These are phyloP conservation scores for Vultur gryphus DNA, from an alignment of 2,797 vertebrate genomes.

Conservation along the genomic window DNA sequence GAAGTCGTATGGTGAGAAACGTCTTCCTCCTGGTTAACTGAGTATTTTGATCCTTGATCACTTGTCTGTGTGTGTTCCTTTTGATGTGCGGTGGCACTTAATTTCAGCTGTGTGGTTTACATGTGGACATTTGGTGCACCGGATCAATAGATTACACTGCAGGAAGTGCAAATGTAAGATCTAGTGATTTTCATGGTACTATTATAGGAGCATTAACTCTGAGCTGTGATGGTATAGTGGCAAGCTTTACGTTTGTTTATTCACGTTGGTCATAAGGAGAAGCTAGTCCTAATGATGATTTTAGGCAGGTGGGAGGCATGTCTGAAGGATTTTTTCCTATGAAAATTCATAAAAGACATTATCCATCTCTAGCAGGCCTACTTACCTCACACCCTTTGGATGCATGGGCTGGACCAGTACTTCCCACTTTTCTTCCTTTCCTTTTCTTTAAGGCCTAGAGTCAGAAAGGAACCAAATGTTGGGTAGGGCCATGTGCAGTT, in stretches of 20 bases:
- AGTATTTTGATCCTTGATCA: background rate
- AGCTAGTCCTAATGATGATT: background rate
- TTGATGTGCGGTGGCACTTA: background rate
- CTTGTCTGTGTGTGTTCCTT: background rate
- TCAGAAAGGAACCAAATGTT: background rate
- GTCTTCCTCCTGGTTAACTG: background rate
- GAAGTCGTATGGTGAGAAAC: background rate
- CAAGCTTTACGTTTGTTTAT: background rate
- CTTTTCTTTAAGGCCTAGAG: background rate
- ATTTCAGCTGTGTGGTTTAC: background rate
- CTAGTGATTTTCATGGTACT: background rate
- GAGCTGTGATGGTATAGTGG: background rate
- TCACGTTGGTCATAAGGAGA: background rate
- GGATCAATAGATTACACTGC: background rate
- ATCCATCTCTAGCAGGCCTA: background rate
- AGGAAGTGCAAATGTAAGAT: background rate
- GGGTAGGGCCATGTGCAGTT: background rate
- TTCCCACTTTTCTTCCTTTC: background rate
- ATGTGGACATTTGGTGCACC: background rate
- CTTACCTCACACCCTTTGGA: fast-evolving
- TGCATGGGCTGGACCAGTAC: background rate
- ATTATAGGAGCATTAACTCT: background rate
- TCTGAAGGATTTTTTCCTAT: background rate
- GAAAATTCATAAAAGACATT: background rate
- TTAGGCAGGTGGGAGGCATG: background rate